Evolutionary conservation across 2,797 vertebrate genomes (phyloP).

Genomic region (Monodelphis domestica): DNA sequence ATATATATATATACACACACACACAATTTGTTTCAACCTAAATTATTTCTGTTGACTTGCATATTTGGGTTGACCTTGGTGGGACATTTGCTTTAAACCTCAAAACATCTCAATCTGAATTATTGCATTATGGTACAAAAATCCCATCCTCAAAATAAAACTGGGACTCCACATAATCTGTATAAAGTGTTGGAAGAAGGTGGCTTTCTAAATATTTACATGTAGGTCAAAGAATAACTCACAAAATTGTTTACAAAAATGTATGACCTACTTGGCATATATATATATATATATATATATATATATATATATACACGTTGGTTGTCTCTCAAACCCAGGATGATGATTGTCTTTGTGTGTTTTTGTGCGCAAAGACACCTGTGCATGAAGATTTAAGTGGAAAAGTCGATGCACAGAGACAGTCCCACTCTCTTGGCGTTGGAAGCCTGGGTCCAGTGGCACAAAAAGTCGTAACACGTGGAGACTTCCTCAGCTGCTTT

Average conservation of each 20-base stretch:
- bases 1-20: no score
- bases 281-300: neutral
- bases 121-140: slow-evolving; percentile 86
- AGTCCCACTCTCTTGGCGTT: no score
- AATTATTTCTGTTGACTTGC: slow-evolving; percentile 86
- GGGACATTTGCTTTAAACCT: slow-evolving; percentile 86
- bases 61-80: slow-evolving; percentile 86
- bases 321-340: no score
- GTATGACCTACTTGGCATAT: slow-evolving; percentile 86
- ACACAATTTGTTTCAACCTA: slow-evolving; percentile 85
- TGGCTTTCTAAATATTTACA: slow-evolving; percentile 88
- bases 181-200: slow-evolving; percentile 83
- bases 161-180: slow-evolving; percentile 82
- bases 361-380: no score
- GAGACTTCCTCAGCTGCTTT: no score
- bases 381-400: no score
- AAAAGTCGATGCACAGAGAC: no score
- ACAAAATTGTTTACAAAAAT: slow-evolving; percentile 90
- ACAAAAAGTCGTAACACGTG: no score
- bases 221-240: slow-evolving; percentile 82
- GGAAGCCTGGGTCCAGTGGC: no score
- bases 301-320: no score
- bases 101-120: slow-evolving; percentile 86
- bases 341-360: no score
- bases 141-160: slow-evolving; percentile 68